Evolutionary conservation across 2,113 vertebrate species (phyloP).

Genomic region (Tachysurus fulvidraco): DNA sequence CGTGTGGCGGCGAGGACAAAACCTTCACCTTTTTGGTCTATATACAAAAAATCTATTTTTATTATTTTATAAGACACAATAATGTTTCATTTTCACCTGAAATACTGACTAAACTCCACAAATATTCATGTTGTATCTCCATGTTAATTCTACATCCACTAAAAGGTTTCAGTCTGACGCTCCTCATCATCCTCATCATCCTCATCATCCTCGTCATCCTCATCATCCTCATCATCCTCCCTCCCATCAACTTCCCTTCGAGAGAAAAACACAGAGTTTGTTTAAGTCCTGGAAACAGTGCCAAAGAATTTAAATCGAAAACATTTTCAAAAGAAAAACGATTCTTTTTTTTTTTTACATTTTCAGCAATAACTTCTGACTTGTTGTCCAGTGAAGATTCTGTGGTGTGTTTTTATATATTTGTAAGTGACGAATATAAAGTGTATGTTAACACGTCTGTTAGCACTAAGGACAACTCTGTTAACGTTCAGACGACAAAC

Average conservation of each 20-base stretch:
- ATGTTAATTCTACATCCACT: neutral
- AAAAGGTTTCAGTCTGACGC: neutral
- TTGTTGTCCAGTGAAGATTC: neutral
- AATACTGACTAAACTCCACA: neutral
- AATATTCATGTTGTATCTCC: neutral
- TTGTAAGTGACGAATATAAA: too few relatives aligned
- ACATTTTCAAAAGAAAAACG: too few relatives aligned
- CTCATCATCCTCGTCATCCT: too few relatives aligned
- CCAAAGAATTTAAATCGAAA: neutral
- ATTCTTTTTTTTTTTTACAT: neutral
- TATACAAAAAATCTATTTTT: neutral
- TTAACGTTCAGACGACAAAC: neutral
- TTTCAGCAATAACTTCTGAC: neutral
- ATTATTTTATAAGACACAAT: neutral
- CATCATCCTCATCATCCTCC: too few relatives aligned
- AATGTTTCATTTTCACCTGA: neutral
- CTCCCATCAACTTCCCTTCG: neutral
- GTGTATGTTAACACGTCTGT: neutral
- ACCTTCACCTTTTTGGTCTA: neutral
- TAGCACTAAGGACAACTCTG: neutral
- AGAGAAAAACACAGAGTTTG: neutral
- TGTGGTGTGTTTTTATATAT: neutral
- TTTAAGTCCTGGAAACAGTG: neutral
- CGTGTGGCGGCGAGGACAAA: neutral
- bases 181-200: too few relatives aligned